Conservation (phyloP, 2,113 vertebrate genomes). For the Ceyx melanurus region DNA sequence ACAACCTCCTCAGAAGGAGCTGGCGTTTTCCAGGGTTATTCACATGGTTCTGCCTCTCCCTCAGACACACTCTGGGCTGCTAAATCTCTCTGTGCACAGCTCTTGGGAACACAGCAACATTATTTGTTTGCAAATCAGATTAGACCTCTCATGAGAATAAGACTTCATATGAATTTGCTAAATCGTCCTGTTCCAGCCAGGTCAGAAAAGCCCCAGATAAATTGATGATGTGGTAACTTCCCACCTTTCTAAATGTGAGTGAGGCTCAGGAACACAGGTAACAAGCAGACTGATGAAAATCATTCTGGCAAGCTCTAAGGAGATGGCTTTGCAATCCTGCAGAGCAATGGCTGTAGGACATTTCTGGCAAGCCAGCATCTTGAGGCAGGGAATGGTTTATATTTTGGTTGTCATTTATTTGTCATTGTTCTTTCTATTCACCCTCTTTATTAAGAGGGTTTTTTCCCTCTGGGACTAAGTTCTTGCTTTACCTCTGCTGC, state of each 20-base stretch:
- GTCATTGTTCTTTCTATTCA: slow-evolving; percentile 45
- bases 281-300: background rate
- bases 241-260: background rate
- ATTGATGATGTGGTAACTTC: background rate
- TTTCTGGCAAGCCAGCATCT: background rate
- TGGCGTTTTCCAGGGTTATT: background rate
- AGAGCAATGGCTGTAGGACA: background rate
- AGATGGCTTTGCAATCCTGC: background rate
- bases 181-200: background rate
- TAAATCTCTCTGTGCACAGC: background rate
- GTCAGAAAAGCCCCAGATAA: background rate
- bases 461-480: background rate
- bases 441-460: background rate
- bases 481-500: background rate
- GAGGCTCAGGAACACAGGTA: background rate
- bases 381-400: slow-evolving; percentile 25
- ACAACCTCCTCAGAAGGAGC: background rate
- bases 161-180: background rate
- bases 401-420: slow-evolving; percentile 9
- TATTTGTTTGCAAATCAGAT: slow-evolving; percentile 2
- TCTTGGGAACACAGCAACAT: background rate
- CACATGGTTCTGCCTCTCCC: background rate
- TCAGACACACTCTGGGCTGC: background rate
- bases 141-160: background rate
- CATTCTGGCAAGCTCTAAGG: background rate